Percentiles rank a stretch among this genome's conserved stretches.
phyloP scores from a whole-genome alignment of 2,888 invertebrate genomes.

The Aporophyla lueneburgensis region DNA sequence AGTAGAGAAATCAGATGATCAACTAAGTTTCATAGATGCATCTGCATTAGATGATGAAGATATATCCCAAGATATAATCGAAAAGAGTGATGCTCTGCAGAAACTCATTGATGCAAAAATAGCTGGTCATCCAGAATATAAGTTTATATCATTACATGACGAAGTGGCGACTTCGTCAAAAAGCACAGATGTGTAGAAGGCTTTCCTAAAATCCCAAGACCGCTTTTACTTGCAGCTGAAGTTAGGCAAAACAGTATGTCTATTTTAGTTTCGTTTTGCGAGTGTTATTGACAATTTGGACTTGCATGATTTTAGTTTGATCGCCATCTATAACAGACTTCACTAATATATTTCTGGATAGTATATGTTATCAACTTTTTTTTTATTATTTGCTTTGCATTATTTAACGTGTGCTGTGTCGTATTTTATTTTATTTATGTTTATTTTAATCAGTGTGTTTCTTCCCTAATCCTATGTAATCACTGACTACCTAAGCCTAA shows the following conservation, averaged over 20 bases:
- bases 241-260: constrained; percentile 84
- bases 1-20: constrained; percentile 66
- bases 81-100: constrained; percentile 85
- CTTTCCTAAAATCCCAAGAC: constrained; percentile 71
- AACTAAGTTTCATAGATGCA: constrained; percentile 76
- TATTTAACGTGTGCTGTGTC: constrained; percentile 45
- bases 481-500: constrained; percentile 43
- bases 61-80: constrained; percentile 80
- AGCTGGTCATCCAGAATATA: constrained; percentile 87
- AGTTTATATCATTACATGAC: constrained; percentile 82
- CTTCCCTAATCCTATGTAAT: constrained; percentile 32
- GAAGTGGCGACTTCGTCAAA: constrained; percentile 82
- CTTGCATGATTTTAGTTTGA: constrained; percentile 63
- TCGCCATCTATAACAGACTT: constrained; percentile 10
- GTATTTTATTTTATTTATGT: constrained; percentile 48
- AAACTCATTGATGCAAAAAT: constrained; percentile 86
- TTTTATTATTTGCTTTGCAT: constrained; percentile 53
- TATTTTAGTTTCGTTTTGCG: constrained; percentile 77
- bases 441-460: constrained; percentile 53
- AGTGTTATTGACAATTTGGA: constrained; percentile 66
- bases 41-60: constrained; percentile 74
- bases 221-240: constrained; percentile 73
- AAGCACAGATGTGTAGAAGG: constrained; percentile 86
- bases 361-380: constrained; percentile 8
- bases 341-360: constrained; percentile 17